These are phyloP conservation scores for Temnothorax nylanderi DNA, from an alignment of 1,140 invertebrate species.

Conservation along the genomic window DNA sequence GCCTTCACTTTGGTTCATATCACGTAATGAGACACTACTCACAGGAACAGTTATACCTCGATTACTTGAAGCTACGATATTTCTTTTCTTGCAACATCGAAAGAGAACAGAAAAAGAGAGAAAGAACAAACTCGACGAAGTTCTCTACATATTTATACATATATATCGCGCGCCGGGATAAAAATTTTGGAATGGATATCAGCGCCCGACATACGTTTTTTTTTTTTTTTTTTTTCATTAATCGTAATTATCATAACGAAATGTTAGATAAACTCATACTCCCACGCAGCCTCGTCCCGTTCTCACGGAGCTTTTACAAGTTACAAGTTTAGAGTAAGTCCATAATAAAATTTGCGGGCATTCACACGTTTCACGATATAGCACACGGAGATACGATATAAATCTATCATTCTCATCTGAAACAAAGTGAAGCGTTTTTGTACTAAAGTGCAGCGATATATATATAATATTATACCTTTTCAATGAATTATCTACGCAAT, in stretches of 20 bases:
- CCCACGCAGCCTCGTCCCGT: constrained; percentile 11
- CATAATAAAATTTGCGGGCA: constrained; percentile 75
- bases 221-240: neutral
- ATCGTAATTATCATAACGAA: constrained; percentile 52
- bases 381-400: constrained; percentile 78
- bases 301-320: constrained; percentile 72
- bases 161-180: constrained; percentile 18
- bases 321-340: constrained; percentile 62
- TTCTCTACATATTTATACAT: constrained; percentile 26
- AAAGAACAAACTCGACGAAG: constrained; percentile 52
- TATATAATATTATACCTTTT: constrained; percentile 78
- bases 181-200: constrained; percentile 50
- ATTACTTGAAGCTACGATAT: constrained; percentile 58
- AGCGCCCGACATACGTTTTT: constrained; percentile 11
- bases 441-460: constrained; percentile 84
- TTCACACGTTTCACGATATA: constrained; percentile 76
- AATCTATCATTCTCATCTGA: constrained; percentile 76
- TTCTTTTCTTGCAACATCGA: constrained; percentile 49
- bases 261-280: constrained; percentile 37
- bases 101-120: constrained; percentile 61
- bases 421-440: constrained; percentile 83
- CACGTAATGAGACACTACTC: constrained; percentile 71
- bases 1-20: constrained; percentile 71
- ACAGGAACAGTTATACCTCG: constrained; percentile 72
- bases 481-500: constrained; percentile 82